Evolutionary conservation across 1,140 invertebrate genomes (phyloP), one percentile per base, ranked within the genome.

Genomic region (Planococcus citri): DNA sequence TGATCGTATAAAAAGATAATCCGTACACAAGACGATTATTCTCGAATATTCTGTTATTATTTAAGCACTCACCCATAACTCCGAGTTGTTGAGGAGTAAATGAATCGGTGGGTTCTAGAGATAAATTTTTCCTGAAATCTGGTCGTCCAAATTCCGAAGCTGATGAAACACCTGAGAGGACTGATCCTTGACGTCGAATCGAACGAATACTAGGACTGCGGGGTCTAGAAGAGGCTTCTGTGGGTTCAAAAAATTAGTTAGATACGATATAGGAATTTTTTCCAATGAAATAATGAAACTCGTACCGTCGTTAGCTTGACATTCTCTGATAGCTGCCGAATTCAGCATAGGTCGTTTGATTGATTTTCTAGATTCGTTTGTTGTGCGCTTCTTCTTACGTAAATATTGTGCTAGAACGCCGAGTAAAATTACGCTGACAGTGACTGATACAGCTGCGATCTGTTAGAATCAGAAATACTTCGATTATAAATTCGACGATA

Each of bases 71-170:
- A 73, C 73, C 73, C 73, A 73, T 73, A 3, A 72, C 73, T 9
- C 73, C 73, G 1, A 73, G 64, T 67, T 73, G 73, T 37, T 73
- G 73, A 14, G 72, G 73, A 25, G 73, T 71, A 22, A 72, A 70
- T n/a, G 69, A 69, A 69, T 38, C n/a, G 10, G 37, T 57, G 37
- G 68, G 25, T 12, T 69, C 64, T 21, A 24, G 60, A 1, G 69
- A 58, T 14, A 27, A 25, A 64, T 64, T 24, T 64, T 64, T 64
- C 25, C 60, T 24, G 24, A 64, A 64, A 25, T 64, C 60, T 6
- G 60, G 24, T 64, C 25, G 3, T 1, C 60, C 60, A 20, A 70
- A 29, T 27, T 71, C 71, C 51, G 71, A 68, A 51, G 57, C 25
- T 37, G 68, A 68, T 14, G 73, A 73, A 20, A 70, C 37, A 9